phyloP scores from a whole-genome alignment of 2,113 vertebrate species.

The Parotia lawesii region DNA sequence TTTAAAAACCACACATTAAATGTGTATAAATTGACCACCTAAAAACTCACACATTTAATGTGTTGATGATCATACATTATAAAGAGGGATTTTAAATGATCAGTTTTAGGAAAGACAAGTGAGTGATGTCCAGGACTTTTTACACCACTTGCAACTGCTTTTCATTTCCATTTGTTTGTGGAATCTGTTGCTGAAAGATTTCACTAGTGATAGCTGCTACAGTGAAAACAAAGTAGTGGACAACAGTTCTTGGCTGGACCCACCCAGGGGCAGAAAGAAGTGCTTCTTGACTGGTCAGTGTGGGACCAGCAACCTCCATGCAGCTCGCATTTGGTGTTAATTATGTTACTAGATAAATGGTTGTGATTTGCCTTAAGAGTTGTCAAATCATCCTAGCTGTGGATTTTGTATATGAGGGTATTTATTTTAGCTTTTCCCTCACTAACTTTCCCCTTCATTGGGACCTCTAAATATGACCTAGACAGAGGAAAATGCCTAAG shows the following conservation, averaged over 20 bases:
- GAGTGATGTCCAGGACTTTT: not conserved
- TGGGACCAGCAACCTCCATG: not conserved
- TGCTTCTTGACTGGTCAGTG: not conserved
- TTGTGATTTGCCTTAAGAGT: not conserved
- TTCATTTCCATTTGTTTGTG: not conserved
- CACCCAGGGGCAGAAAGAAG: not conserved
- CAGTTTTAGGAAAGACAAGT: not conserved
- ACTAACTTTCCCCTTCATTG: not conserved
- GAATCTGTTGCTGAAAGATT: not conserved
- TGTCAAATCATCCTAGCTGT: not conserved
- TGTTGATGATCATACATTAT: not conserved
- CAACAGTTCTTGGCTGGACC: not conserved
- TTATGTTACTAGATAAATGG: not conserved
- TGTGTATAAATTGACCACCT: not conserved
- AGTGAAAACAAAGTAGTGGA: not conserved
- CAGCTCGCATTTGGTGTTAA: not conserved
- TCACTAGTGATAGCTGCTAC: not conserved
- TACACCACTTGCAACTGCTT: not conserved
- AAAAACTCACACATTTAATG: not conserved
- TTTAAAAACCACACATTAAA: not conserved
- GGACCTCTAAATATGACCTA: not conserved
- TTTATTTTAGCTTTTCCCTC: not conserved
- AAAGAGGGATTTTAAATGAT: not conserved
- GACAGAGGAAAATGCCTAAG: not conserved
- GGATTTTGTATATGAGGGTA: not conserved